Percentiles rank a stretch among this genome's conserved stretches.
These are phyloP conservation scores for Thereva unica DNA, from an alignment of 2,888 invertebrate genomes.

Conservation along the genomic window DNA sequence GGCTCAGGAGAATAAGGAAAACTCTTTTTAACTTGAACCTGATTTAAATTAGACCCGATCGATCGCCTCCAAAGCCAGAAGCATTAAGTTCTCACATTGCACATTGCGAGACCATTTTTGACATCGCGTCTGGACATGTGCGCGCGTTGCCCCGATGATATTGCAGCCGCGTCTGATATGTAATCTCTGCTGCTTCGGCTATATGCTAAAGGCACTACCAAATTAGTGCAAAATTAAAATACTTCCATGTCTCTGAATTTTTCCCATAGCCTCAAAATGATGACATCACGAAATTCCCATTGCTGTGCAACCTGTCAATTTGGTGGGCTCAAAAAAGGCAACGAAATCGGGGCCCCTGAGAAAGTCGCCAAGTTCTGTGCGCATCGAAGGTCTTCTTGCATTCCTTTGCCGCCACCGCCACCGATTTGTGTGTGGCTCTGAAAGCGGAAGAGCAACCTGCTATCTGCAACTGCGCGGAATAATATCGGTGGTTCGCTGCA, in stretches of 20 bases:
- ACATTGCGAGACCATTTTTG: slow-evolving; percentile 18
- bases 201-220: slow-evolving; percentile 37
- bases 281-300: slow-evolving; percentile 40
- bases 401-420: slow-evolving; percentile 14
- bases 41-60: slow-evolving; percentile 42
- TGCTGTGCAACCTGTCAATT: slow-evolving; percentile 27
- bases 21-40: slow-evolving; percentile 36
- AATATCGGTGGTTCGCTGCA: slow-evolving; percentile 22
- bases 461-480: not conserved
- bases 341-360: slow-evolving; percentile 20
- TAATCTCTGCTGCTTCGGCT: not conserved
- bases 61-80: slow-evolving; percentile 34
- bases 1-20: slow-evolving; percentile 35
- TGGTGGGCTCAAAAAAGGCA: slow-evolving; percentile 25
- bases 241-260: slow-evolving; percentile 38
- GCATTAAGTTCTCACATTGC: slow-evolving; percentile 29
- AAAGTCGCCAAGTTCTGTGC: slow-evolving; percentile 15
- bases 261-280: slow-evolving; percentile 42
- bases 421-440: slow-evolving; percentile 25
- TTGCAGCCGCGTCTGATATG: not conserved
- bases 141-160: not conserved
- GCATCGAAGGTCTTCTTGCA: not conserved
- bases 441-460: slow-evolving; percentile 30
- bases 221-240: slow-evolving; percentile 42
- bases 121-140: not conserved